phyloP scores from a whole-genome alignment of 2,888 invertebrate species.

The Anthrax anthrax region DNA sequence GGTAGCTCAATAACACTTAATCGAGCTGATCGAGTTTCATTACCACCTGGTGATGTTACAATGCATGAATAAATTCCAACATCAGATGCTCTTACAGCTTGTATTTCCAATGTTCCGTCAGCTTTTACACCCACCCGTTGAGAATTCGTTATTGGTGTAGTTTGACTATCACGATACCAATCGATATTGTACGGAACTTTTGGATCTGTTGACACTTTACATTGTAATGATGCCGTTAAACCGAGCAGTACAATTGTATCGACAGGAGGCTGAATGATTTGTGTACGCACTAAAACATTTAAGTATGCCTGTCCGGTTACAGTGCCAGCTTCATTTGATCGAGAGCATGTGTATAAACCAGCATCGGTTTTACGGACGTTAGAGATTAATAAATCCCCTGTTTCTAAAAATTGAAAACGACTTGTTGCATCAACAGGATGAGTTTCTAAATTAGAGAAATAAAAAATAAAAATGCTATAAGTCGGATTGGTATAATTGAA shows the following conservation, averaged over 20 bases:
- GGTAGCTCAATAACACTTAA: constrained; percentile 89
- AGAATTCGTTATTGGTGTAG: constrained; percentile 46
- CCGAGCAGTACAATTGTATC: constrained; percentile 85
- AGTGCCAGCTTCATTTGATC: constrained; percentile 80
- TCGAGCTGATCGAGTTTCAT: constrained; percentile 75
- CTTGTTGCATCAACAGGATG: constrained; percentile 51
- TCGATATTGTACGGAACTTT: constrained; percentile 72
- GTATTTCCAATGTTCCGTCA: constrained; percentile 78
- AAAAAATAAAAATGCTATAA: neutral
- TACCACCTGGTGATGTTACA: constrained; percentile 77
- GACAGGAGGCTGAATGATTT: constrained; percentile 85
- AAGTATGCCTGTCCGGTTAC: constrained; percentile 71
- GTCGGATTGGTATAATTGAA: neutral
- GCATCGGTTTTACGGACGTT: constrained; percentile 70
- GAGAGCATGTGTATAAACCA: constrained; percentile 78
- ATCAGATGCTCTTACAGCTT: constrained; percentile 79
- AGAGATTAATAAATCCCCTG: constrained; percentile 76
- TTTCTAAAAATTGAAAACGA: constrained; percentile 70
- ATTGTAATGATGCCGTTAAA: constrained; percentile 83
- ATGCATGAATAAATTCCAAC: constrained; percentile 89
- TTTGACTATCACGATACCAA: constrained; percentile 75
- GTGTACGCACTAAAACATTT: constrained; percentile 76
- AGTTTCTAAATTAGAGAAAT: constrained; percentile 35
- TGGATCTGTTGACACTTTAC: constrained; percentile 86
- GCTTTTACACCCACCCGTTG: constrained; percentile 58